These are phyloP conservation scores for Epirrhoe alternata DNA, from an alignment of 2,888 invertebrate genomes.

Conservation along the genomic window DNA sequence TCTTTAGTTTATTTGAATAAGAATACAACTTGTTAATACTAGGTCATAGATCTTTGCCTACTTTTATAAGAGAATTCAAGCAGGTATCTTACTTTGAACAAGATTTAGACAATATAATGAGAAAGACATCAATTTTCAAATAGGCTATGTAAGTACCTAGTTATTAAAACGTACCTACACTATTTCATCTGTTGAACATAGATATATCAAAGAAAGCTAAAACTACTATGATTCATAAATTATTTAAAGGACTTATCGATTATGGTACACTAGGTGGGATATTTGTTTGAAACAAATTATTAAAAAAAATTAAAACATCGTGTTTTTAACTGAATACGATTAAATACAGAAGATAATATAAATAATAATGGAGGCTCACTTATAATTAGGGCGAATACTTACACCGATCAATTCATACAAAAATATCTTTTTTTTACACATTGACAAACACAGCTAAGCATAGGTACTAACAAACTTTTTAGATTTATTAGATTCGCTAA, in stretches of 20 bases:
- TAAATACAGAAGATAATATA: constrained; percentile 28
- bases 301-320: constrained; percentile 23
- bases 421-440: constrained; percentile 82
- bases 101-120: constrained; percentile 15
- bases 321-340: constrained; percentile 28
- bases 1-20: constrained; percentile 53
- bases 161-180: constrained; percentile 1
- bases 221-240: constrained; percentile 46
- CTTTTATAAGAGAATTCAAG: constrained; percentile 62
- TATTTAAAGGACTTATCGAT: constrained; percentile 63
- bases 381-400: constrained; percentile 71
- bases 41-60: constrained; percentile 49
- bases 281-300: constrained; percentile 48
- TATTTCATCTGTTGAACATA: constrained; percentile 14
- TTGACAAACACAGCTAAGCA: constrained; percentile 75
- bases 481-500: constrained; percentile 30
- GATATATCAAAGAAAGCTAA: constrained; percentile 40
- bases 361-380: constrained; percentile 44
- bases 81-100: constrained; percentile 44
- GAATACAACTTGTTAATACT: constrained; percentile 62
- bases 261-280: constrained; percentile 81
- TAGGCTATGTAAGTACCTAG: constrained; percentile 2
- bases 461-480: constrained; percentile 57
- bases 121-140: constrained; percentile 10
- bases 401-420: constrained; percentile 78